Conservation (phyloP, 2,888 invertebrate genomes). For the Acanthopleura granulata region DNA sequence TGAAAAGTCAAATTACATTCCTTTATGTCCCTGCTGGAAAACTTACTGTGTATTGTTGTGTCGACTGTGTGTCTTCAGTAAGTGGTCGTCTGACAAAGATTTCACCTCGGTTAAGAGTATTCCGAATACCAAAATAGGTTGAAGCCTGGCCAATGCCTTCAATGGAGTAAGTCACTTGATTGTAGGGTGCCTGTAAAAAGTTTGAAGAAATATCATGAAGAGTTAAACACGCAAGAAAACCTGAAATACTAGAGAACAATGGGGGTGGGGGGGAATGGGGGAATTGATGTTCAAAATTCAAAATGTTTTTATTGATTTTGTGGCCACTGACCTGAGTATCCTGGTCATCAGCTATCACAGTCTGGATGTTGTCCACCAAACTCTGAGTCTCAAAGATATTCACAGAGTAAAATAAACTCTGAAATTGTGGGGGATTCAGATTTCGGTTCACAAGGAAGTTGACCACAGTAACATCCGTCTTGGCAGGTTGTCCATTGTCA, state of each 20-base stretch:
- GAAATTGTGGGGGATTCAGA: conserved; percentile 49
- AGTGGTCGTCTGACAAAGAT: conserved; percentile 75
- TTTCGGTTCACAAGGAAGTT: conserved; percentile 58
- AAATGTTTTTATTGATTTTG: too few species aligned
- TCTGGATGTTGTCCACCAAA: conserved; percentile 40
- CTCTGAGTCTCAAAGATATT: conserved; percentile 47
- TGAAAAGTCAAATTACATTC: too few species aligned
- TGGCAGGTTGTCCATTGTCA: conserved; percentile 52
- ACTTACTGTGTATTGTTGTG: not conserved
- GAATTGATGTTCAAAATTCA: too few species aligned
- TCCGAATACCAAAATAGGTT: conserved; percentile 89
- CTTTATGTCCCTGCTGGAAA: not conserved
- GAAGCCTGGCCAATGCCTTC: conserved; percentile 73
- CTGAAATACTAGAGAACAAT: not conserved
- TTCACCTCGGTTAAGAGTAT: conserved; percentile 74
- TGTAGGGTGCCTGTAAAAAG: conserved; percentile 36
- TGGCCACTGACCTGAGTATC: conserved; percentile 56
- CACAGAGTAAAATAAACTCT: conserved; percentile 31
- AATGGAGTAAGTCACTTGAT: conserved; percentile 30
- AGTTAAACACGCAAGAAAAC: not conserved
- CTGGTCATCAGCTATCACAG: conserved; percentile 51
- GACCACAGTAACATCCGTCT: conserved; percentile 44
- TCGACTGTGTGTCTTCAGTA: conserved; percentile 85
- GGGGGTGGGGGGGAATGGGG: too few species aligned
- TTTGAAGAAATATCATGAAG: not conserved